A percentile compares a stretch with the other conserved stretches of the same genome.
Conservation (phyloP, 2,888 invertebrate species). For the Volucella zonaria region DNA sequence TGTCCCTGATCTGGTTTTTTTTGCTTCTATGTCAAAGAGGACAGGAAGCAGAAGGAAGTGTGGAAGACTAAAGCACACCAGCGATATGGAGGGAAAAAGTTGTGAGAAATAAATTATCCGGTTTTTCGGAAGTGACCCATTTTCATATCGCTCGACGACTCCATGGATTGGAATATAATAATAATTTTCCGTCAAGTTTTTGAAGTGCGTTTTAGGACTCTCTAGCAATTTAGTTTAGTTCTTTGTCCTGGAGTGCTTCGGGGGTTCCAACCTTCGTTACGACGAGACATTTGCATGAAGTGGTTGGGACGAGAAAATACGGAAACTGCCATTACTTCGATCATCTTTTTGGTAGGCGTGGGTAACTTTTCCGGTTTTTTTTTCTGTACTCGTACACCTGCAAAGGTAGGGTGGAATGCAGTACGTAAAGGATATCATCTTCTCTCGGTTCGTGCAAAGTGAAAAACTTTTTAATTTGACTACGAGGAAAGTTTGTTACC, state of each 20-base stretch:
- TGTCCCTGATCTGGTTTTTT: background rate
- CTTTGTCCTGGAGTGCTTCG: constrained; percentile 28
- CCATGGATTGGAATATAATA: constrained; percentile 68
- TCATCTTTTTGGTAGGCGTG: constrained; percentile 27
- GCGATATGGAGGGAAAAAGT: constrained; percentile 20
- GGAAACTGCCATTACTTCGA: constrained; percentile 67
- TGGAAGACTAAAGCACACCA: background rate
- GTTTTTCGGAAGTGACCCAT: constrained; percentile 64
- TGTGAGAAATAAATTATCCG: constrained; percentile 65
- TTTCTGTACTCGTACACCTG: background rate
- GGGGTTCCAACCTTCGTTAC: no score
- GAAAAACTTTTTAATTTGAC: constrained; percentile 72
- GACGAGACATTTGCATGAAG: no score
- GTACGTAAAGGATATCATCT: constrained; percentile 29
- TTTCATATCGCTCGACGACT: constrained; percentile 35
- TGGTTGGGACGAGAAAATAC: constrained; percentile 43
- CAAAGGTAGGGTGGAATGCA: constrained; percentile 17
- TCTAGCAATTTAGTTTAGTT: constrained; percentile 41
- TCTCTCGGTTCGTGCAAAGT: constrained; percentile 56
- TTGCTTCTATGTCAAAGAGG: background rate
- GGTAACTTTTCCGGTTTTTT: background rate
- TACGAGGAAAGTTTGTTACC: constrained; percentile 60
- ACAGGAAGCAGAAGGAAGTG: background rate
- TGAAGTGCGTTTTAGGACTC: constrained; percentile 46
- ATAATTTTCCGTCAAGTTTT: constrained; percentile 64